Conservation (phyloP, 1,140 invertebrate species). For the Sycophila sp. region DNA sequence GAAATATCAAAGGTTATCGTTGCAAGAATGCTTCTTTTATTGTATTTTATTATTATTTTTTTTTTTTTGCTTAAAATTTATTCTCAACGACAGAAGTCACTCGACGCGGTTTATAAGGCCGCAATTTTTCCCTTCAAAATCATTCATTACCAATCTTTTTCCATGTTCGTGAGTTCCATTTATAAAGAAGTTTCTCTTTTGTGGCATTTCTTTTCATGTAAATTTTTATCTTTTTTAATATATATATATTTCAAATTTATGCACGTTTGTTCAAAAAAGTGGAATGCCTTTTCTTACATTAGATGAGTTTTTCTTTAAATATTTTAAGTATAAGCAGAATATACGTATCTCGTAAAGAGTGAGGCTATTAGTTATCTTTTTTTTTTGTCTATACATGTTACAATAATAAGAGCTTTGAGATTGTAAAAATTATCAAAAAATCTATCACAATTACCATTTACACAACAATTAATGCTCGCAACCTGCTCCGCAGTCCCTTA, state of each 20-base stretch:
- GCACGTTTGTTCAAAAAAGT: conserved; percentile 29
- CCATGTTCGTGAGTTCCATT: background rate
- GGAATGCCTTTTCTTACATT: conserved; percentile 37
- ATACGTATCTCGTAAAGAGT: conserved; percentile 35
- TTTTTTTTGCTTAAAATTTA: conserved; percentile 2
- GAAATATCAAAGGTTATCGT: conserved; percentile 23
- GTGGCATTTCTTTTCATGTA: conserved; percentile 7
- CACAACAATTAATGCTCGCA: conserved; percentile 64
- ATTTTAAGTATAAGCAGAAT: conserved; percentile 26
- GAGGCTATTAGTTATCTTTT: conserved; percentile 32
- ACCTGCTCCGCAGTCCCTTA: conserved; percentile 47
- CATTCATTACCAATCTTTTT: conserved; percentile 11
- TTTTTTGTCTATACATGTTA: conserved; percentile 61
- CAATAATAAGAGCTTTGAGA: conserved; percentile 68
- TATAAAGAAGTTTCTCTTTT: background rate
- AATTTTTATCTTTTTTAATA: background rate
- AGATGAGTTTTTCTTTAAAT: conserved; percentile 40
- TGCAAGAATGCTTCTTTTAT: conserved; percentile 1
- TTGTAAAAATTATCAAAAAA: conserved; percentile 71
- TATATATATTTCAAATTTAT: conserved; percentile 14
- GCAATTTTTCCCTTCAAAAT: background rate
- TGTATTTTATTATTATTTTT: background rate
- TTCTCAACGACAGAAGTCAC: conserved; percentile 13
- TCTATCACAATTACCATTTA: conserved; percentile 70
- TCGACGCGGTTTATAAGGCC: background rate